Conservation (phyloP, 2,113 vertebrate genomes). For the Saccopteryx bilineata region DNA sequence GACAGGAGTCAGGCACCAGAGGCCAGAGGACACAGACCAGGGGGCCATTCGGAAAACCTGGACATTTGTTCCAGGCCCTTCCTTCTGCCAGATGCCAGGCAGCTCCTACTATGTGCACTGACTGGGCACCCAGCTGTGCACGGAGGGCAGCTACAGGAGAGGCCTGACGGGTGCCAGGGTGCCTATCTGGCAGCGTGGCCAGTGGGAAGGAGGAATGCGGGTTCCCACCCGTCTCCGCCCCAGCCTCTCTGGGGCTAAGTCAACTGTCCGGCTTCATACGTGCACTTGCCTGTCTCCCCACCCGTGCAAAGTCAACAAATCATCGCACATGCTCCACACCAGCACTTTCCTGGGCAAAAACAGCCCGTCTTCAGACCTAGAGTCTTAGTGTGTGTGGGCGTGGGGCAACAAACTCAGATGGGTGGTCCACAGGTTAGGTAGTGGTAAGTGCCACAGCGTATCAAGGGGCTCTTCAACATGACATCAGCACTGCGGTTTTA, state of each 20-base stretch:
- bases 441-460: accelerated
- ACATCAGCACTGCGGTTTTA: background rate
- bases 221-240: too few relatives aligned
- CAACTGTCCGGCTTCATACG: accelerated
- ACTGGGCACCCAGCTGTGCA: background rate
- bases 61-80: too few relatives aligned
- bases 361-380: background rate
- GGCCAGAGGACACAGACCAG: accelerated
- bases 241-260: background rate
- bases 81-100: background rate
- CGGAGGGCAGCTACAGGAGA: accelerated
- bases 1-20: accelerated
- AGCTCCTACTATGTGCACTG: background rate
- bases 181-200: too few relatives aligned
- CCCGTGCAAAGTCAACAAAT: accelerated
- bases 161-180: accelerated
- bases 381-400: accelerated
- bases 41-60: accelerated
- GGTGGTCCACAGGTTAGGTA: background rate
- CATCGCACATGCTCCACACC: accelerated
- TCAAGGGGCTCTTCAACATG: accelerated
- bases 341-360: background rate
- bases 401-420: accelerated
- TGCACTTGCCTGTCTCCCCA: background rate
- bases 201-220: too few relatives aligned